Conservation (phyloP, 2,113 vertebrate species). For the Gavia stellata region DNA sequence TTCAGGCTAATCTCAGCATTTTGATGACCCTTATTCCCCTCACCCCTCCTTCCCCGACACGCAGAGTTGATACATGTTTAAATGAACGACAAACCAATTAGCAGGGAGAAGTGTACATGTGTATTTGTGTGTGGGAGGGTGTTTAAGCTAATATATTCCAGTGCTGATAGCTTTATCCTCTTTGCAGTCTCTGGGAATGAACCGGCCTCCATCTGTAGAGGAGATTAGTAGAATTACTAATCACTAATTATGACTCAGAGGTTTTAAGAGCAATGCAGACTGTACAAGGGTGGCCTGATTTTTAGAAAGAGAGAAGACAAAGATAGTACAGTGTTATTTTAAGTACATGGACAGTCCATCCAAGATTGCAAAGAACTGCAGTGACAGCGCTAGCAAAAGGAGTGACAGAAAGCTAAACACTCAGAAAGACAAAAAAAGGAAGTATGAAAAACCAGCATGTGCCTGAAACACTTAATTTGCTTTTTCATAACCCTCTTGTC, state of each 20-base stretch:
- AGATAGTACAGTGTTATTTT: conserved; percentile 17
- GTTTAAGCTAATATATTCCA: conserved; percentile 62
- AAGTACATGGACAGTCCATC: neutral
- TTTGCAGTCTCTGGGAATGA: conserved; percentile 43
- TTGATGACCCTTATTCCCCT: neutral
- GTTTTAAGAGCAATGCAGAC: conserved; percentile 34
- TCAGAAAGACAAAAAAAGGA: neutral
- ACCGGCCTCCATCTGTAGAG: conserved; percentile 56
- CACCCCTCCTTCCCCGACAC: neutral
- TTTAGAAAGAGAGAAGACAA: conserved; percentile 23
- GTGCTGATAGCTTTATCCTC: conserved; percentile 55
- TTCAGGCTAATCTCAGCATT: neutral
- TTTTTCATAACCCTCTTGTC: neutral
- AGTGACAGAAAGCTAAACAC: neutral
- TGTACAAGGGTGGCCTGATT: conserved; percentile 39
- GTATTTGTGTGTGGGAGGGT: neutral
- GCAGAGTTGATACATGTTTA: neutral
- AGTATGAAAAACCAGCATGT: neutral
- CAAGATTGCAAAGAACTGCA: neutral
- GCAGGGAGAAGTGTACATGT: neutral
- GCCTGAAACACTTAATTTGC: neutral
- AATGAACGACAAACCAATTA: neutral
- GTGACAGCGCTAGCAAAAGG: neutral
- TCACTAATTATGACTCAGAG: conserved; percentile 63
- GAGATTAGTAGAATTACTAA: conserved; percentile 57